These are phyloP conservation scores for Hyposoter didymator DNA, from an alignment of 2,888 invertebrate species.

Conservation along the genomic window DNA sequence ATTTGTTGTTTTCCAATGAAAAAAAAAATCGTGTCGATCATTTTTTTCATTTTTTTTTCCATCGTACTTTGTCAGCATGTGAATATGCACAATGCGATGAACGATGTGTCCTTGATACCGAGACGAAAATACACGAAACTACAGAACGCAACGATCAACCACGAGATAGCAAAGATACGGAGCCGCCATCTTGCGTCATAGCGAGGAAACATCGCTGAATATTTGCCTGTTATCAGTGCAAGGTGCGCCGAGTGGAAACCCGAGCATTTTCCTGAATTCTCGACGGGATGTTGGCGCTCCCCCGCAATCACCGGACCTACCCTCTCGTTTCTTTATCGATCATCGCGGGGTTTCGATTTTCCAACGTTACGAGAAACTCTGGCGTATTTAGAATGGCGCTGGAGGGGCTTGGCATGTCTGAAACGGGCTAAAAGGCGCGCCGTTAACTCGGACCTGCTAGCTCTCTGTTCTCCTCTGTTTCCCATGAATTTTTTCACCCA, in stretches of 20 bases:
- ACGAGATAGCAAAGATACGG: conserved; percentile 1
- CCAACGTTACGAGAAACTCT: conserved; percentile 72
- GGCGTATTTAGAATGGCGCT: conserved; percentile 71
- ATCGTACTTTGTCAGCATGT: background rate
- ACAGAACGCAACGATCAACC: background rate
- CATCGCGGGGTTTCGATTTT: conserved; percentile 70
- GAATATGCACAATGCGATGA: background rate
- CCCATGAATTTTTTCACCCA: background rate
- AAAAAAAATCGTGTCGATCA: background rate
- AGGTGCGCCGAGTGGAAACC: conserved; percentile 21
- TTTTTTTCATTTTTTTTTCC: background rate
- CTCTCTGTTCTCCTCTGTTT: conserved; percentile 2
- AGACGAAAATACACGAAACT: background rate
- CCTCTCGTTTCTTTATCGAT: conserved; percentile 81
- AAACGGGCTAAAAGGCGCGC: conserved; percentile 59
- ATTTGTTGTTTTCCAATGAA: background rate
- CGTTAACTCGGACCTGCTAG: background rate
- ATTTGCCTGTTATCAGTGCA: conserved; percentile 64
- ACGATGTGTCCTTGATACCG: background rate
- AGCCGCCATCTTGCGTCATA: conserved; percentile 77
- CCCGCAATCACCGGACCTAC: conserved; percentile 61
- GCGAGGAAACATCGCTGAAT: conserved; percentile 69
- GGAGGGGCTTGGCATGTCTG: conserved; percentile 27
- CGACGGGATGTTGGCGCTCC: conserved; percentile 62
- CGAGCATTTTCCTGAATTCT: conserved; percentile 55